Evolutionary conservation across 2,888 invertebrate species (phyloP).

Genomic region (Lochmaea crataegi): DNA sequence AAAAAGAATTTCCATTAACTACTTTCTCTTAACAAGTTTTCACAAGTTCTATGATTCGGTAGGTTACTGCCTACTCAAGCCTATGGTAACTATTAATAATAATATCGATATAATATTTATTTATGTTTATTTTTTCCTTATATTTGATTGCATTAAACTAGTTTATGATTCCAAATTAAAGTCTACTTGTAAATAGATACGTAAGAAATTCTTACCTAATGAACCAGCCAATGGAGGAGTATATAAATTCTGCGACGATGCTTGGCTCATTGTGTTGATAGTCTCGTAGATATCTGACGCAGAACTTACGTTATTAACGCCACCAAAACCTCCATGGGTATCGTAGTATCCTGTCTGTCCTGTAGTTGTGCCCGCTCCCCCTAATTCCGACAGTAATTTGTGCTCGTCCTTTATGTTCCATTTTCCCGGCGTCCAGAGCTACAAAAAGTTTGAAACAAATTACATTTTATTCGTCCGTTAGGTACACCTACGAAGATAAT

Average conservation of each 20-base stretch:
- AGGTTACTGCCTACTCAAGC: too few species aligned
- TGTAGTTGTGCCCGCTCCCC: slow-evolving; percentile 70
- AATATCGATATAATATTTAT: too few species aligned
- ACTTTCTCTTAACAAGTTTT: too few species aligned
- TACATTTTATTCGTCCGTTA: not conserved
- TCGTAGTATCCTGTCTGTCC: slow-evolving; percentile 69
- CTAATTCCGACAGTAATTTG: slow-evolving; percentile 85
- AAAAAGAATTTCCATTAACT: too few species aligned
- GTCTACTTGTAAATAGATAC: too few species aligned
- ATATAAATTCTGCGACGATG: slow-evolving; percentile 79
- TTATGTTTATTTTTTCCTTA: too few species aligned
- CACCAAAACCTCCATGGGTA: slow-evolving; percentile 69
- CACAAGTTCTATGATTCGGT: too few species aligned
- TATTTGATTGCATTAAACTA: too few species aligned
- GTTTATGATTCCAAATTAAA: too few species aligned
- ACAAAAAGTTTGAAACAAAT: slow-evolving; percentile 44
- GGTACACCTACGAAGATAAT: too few species aligned
- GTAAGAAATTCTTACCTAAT: slow-evolving; percentile 67
- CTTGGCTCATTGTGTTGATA: slow-evolving; percentile 79
- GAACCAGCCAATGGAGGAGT: slow-evolving; percentile 80
- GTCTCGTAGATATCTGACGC: slow-evolving; percentile 74
- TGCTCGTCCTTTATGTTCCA: slow-evolving; percentile 94
- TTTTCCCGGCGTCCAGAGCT: slow-evolving; percentile 84
- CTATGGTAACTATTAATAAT: too few species aligned
- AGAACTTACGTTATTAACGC: slow-evolving; percentile 66